Base-by-base conservation (phyloP, 2,797 vertebrate genomes). In the Nasua narica region DNA sequence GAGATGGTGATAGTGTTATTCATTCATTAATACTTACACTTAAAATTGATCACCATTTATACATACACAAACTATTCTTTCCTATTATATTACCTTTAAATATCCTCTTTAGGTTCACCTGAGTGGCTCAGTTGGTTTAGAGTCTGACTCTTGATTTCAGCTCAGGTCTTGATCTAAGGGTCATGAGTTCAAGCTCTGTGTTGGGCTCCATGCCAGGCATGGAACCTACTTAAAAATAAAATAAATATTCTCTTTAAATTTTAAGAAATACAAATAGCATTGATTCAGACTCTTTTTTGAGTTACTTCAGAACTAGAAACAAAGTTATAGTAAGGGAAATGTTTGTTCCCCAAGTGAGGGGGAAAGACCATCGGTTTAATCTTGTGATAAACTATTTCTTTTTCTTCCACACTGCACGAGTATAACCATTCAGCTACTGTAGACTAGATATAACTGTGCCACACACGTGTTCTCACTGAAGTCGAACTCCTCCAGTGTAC, bases 391-490 rank as follows among this genome's bases (percentile, higher is more conserved):
- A 91, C 29, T 15, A 40, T 62, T 56, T 88, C 27, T 37, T 52
- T 87, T 84, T 95, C 52, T 62, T 87, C 25, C 3, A 50, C 18
- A 8, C n/a, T 85, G 25, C 46, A 25, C 70, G 50, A 83, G 35
- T 60, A 62, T 79, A 86, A 21, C 21, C 40, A 69, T 37, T 86
- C 85, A 77, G 67, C 76, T 89, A 40, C 40, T 60, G 29, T 56
- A 84, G n/a, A 48, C 13, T 23, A 91, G 62, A 70, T 35, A 35
- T 10, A 74, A 60, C 72, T 77, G 67, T 93, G 67, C 94, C 92
- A 87, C 87, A 89, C 90, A 93, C 70, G 54, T 90, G 87, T 79
- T 94, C 52, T 72, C 32, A 56, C 3, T 48, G 72, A 87, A 93
- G 79, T n/a, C 50, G 27, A 60, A 72, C 46, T 87, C 78, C 54